phyloP scores from a whole-genome alignment of 2,797 vertebrate genomes.

The Cephalopachus bancanus region DNA sequence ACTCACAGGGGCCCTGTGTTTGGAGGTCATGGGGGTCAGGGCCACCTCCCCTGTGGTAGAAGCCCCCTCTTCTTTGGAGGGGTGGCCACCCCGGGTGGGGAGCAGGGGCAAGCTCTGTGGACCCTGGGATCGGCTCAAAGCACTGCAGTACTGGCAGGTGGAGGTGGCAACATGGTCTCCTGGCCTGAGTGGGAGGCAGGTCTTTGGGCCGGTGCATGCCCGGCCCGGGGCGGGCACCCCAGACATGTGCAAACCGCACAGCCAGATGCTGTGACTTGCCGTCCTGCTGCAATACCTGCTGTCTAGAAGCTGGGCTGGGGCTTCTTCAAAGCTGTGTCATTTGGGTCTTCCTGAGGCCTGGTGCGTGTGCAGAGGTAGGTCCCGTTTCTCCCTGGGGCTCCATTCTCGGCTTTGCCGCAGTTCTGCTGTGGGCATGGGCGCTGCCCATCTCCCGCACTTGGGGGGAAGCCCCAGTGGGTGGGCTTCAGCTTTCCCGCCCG shows the following conservation, averaged over 20 bases:
- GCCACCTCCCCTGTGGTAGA: neutral
- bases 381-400: too few relatives aligned
- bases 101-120: neutral
- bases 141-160: rapidly evolving
- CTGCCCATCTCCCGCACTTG: too few relatives aligned
- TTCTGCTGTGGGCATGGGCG: neutral
- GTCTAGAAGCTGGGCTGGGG: neutral
- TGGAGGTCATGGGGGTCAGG: neutral
- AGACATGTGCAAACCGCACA: too few relatives aligned
- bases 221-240: rapidly evolving
- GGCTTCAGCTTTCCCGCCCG: neutral
- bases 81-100: too few relatives aligned
- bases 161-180: rapidly evolving
- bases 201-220: neutral
- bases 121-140: neutral
- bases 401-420: neutral
- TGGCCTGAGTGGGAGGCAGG: rapidly evolving
- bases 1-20: neutral
- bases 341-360: neutral
- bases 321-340: neutral
- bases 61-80: neutral
- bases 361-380: neutral
- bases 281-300: neutral
- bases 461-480: too few relatives aligned
- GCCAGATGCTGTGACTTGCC: too few relatives aligned